A percentile compares a stretch with the other conserved stretches of the same genome.
Evolutionary conservation across 2,797 vertebrate genomes (phyloP).

Genomic region (Sebastes cheni): DNA sequence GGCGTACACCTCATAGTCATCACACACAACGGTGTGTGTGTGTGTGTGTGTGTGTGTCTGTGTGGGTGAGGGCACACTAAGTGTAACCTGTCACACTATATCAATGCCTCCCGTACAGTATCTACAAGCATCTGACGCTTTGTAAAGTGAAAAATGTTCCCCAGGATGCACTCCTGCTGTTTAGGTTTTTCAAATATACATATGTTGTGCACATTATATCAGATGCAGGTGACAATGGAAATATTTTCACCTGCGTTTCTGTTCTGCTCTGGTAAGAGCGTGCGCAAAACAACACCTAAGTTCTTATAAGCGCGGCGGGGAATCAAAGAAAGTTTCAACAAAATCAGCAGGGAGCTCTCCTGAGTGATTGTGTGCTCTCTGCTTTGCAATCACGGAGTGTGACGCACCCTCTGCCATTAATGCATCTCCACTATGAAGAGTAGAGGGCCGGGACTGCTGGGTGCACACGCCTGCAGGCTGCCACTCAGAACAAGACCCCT

Average conservation of each 20-base stretch:
- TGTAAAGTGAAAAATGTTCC: background rate
- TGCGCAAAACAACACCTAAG: slow-evolving; percentile 34
- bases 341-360: slow-evolving; percentile 56
- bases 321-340: slow-evolving; percentile 48
- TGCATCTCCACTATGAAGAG: slow-evolving; percentile 30
- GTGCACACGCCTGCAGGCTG: slow-evolving; percentile 50
- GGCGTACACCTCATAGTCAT: slow-evolving; percentile 49
- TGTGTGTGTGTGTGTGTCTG: slow-evolving; percentile 4
- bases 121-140: slow-evolving; percentile 25
- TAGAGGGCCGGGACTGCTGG: slow-evolving; percentile 18
- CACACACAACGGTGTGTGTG: slow-evolving; percentile 14
- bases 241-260: slow-evolving; percentile 23
- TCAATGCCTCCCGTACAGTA: slow-evolving; percentile 16
- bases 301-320: slow-evolving; percentile 31
- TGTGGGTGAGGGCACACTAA: background rate
- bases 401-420: slow-evolving; percentile 53
- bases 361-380: slow-evolving; percentile 57
- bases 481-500: slow-evolving; percentile 45
- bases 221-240: slow-evolving; percentile 35
- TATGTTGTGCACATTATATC: slow-evolving; percentile 23
- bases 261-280: slow-evolving; percentile 19
- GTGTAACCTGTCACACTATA: slow-evolving; percentile 38
- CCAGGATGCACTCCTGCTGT: slow-evolving; percentile 9
- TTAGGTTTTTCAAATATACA: slow-evolving; percentile 24
- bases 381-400: slow-evolving; percentile 60